These are phyloP conservation scores for Tetragonisca angustula DNA, from an alignment of 2,888 invertebrate species.

Conservation along the genomic window DNA sequence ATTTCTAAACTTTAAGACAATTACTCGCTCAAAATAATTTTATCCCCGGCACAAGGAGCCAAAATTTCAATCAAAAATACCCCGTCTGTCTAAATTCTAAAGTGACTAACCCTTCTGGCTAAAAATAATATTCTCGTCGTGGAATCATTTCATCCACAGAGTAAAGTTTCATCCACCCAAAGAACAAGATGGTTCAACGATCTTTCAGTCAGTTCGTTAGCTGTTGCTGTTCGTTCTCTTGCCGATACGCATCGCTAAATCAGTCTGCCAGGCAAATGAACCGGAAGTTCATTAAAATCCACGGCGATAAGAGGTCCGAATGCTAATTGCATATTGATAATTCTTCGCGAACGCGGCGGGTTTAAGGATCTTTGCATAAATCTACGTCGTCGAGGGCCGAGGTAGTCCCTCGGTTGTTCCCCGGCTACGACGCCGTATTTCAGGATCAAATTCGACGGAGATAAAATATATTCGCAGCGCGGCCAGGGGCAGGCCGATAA, in stretches of 20 bases:
- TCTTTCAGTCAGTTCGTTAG: slow-evolving; percentile 16
- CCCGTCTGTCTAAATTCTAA: neutral
- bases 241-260: slow-evolving; percentile 5
- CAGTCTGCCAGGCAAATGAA: neutral
- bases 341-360: slow-evolving; percentile 26
- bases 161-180: neutral
- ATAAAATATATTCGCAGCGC: slow-evolving; percentile 65
- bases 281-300: slow-evolving; percentile 30
- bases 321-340: slow-evolving; percentile 52
- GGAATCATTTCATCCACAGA: no score
- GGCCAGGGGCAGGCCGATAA: slow-evolving; percentile 57
- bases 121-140: neutral
- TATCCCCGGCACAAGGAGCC: rapidly evolving
- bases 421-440: slow-evolving; percentile 56
- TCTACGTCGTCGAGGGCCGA: slow-evolving; percentile 13
- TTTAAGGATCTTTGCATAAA: slow-evolving; percentile 55
- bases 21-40: no score
- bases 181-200: neutral
- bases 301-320: slow-evolving; percentile 14
- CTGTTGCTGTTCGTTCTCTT: slow-evolving; percentile 3
- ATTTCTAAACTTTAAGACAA: no score
- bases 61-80: neutral
- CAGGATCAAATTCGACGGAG: slow-evolving; percentile 69
- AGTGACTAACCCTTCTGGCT: neutral
- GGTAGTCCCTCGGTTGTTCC: slow-evolving; percentile 14